A percentile compares a stretch with the other conserved stretches of the same genome.
Evolutionary conservation across 2,113 vertebrate species (phyloP).

Genomic region (Scopus umbretta): DNA sequence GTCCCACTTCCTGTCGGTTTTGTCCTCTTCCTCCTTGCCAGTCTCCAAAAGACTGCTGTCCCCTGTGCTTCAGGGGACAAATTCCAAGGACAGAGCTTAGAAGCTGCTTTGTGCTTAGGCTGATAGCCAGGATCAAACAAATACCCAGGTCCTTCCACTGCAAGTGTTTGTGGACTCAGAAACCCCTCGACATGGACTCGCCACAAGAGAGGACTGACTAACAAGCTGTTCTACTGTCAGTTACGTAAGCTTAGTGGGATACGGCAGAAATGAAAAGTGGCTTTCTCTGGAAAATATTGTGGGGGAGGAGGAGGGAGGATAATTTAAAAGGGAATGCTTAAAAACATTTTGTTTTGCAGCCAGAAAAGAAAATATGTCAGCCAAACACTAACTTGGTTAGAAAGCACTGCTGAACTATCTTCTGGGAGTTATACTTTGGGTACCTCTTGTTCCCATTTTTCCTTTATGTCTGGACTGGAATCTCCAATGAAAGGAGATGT

Average conservation of each 20-base stretch:
- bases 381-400: not conserved
- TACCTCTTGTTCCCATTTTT: not conserved
- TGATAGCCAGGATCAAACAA: not conserved
- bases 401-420: not conserved
- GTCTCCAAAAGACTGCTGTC: not conserved
- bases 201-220: not conserved
- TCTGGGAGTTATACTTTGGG: not conserved
- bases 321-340: not conserved
- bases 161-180: not conserved
- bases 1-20: not conserved
- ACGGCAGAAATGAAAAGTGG: not conserved
- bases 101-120: not conserved
- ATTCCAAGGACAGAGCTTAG: not conserved
- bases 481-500: not conserved
- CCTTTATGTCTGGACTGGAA: not conserved
- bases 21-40: not conserved
- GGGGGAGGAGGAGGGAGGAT: not conserved
- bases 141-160: not conserved
- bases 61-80: not conserved
- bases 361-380: not conserved
- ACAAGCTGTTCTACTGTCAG: not conserved
- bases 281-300: not conserved
- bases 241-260: not conserved
- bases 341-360: not conserved
- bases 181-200: not conserved